Evolutionary conservation across 2,113 vertebrate species (phyloP).

Genomic region (Malurus alboscapulatus): DNA sequence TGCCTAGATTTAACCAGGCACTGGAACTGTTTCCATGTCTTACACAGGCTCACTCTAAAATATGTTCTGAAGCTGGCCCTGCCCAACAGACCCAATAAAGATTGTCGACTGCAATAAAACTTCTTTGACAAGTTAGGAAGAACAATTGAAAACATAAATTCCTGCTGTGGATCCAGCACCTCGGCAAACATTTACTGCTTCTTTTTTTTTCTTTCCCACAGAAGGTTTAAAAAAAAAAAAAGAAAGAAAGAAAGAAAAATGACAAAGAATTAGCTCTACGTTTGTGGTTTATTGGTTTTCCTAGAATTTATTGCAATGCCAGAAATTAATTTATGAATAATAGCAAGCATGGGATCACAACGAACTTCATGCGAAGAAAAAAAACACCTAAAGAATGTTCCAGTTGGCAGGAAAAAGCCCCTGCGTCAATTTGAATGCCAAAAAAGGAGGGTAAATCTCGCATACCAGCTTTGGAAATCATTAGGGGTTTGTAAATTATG

Average conservation of each 20-base stretch:
- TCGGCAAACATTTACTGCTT: constrained; percentile 40
- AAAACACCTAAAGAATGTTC: constrained; percentile 77
- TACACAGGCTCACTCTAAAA: background rate
- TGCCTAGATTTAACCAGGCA: background rate
- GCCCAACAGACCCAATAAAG: constrained; percentile 54
- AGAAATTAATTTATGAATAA: constrained; percentile 83
- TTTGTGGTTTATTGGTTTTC: constrained; percentile 75
- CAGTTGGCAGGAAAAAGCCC: constrained; percentile 70
- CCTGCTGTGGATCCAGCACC: constrained; percentile 52
- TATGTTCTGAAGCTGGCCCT: constrained; percentile 25
- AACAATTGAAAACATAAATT: constrained; percentile 66
- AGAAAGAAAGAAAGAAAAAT: constrained; percentile 14
- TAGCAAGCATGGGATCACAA: constrained; percentile 72
- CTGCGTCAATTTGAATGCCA: constrained; percentile 42
- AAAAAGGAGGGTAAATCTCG: constrained; percentile 57
- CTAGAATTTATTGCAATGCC: constrained; percentile 76
- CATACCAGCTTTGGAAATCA: constrained; percentile 68
- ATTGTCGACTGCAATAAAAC: constrained; percentile 58
- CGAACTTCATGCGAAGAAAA: constrained; percentile 69
- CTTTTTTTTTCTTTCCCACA: constrained; percentile 62
- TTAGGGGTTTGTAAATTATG: constrained; percentile 68
- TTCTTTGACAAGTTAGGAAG: constrained; percentile 52
- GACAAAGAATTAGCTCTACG: constrained; percentile 67
- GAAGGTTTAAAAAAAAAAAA: background rate
- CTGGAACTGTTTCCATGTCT: constrained; percentile 17